These are phyloP conservation scores for Hypolimnas misippus DNA, from an alignment of 2,888 invertebrate species.

Conservation along the genomic window DNA sequence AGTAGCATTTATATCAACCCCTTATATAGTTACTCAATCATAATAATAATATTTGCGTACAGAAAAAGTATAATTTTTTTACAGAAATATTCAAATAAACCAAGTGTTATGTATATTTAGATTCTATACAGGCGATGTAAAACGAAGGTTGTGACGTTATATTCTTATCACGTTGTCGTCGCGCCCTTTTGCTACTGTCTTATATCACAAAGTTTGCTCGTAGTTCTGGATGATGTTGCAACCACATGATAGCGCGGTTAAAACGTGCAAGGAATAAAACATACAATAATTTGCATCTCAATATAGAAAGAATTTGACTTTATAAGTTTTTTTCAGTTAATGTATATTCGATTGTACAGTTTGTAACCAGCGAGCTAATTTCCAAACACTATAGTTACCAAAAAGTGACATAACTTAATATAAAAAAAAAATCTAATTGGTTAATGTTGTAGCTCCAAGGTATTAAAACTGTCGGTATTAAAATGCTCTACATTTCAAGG, in stretches of 20 bases:
- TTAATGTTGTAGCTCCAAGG: no score
- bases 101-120: conserved; percentile 10
- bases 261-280: conserved; percentile 14
- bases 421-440: no score
- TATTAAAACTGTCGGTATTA: no score
- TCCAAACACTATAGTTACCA: conserved; percentile 2
- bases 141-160: conserved; percentile 14
- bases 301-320: neutral
- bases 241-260: conserved; percentile 4
- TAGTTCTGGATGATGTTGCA: conserved; percentile 19
- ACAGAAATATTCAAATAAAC: neutral
- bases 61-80: no score
- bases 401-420: neutral
- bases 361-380: no score
- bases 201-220: conserved; percentile 23
- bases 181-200: conserved; percentile 24
- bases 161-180: conserved; percentile 30
- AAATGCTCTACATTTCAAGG: no score
- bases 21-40: no score
- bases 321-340: no score
- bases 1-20: no score
- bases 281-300: neutral
- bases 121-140: conserved; percentile 14
- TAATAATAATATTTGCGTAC: no score
- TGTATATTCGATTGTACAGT: no score